Base-by-base conservation (phyloP, 2,797 vertebrate species). In the Diplodus sargus region DNA sequence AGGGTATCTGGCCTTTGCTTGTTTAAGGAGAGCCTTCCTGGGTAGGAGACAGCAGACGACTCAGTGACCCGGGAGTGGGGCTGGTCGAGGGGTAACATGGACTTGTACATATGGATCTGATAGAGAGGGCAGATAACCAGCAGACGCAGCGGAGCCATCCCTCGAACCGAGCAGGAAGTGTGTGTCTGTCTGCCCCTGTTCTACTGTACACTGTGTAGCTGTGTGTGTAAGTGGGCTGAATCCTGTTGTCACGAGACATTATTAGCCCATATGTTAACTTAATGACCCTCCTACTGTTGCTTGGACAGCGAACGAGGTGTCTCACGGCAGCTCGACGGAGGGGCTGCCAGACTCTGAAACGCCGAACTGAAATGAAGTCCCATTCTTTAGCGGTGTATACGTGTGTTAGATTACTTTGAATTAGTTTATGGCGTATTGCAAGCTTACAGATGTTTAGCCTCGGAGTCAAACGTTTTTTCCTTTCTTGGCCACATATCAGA, bases 81-180 rank as follows among this genome's bases (percentile, higher is more conserved):
- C 65, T 57, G 58, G 78, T 66, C 9, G 18, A 83, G 62, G 76
- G 82, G 65, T 70, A 85, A 79, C 61, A 34, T 63, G 84, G 85
- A 84, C 80, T 66, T 25, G 69, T 76, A 83, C 95, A 96, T 93
- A 95, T 96, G 95, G 95, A 95, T 95, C 91, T 94, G 93, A 96
- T 96, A 93, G 93, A 92, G 76, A 91, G 82, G 83, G 77, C 90
- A 94, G 93, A 94, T 94, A 91, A 94, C 88, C 87, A 85, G 92
- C 88, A 95, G 95, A 96, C 94, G 72, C 84, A 22, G 85, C 93
- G 95, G 95, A 96, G 95, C 95, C 95, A 93, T 95, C 94, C 90
- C 82, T 82, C 62, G 57, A 86, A 87, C 87, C 74, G 83, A 76
- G 68, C 89, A 94, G 93, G 94, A 95, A 94, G 90, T 90, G 87